Percentiles rank a stretch among this genome's conserved stretches.
Conservation (phyloP, 2,113 vertebrate genomes). For the Nyctereutes procyonoides region DNA sequence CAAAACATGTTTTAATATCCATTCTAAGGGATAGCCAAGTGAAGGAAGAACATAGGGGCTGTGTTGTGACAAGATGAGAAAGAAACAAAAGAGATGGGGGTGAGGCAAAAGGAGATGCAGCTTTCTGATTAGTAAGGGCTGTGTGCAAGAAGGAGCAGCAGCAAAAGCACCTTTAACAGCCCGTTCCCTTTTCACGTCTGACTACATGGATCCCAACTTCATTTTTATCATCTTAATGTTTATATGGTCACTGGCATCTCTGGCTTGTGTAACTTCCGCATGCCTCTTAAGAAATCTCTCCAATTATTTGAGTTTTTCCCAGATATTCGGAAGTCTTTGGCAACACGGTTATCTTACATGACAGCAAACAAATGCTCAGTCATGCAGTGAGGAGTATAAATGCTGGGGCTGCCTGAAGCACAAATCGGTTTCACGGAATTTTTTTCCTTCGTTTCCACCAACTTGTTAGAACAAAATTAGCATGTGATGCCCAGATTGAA, state of each 20-base stretch:
- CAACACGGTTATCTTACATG: background rate
- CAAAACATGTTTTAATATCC: background rate
- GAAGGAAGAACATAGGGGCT: background rate
- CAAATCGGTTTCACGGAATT: background rate
- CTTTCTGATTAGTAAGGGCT: background rate
- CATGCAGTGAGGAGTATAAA: background rate
- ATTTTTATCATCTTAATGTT: background rate
- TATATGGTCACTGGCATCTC: background rate
- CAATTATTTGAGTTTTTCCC: background rate
- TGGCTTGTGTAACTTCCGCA: constrained; percentile 11
- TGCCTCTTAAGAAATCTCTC: background rate
- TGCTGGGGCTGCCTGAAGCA: background rate
- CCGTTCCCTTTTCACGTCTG: background rate
- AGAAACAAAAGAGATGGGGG: background rate
- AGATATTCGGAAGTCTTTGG: constrained; percentile 1
- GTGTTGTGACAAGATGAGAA: background rate
- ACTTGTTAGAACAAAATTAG: background rate
- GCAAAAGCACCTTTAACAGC: background rate
- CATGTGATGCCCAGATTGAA: background rate
- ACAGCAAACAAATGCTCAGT: constrained; percentile 45
- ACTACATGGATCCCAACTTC: background rate
- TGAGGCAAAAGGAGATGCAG: background rate
- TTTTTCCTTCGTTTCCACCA: background rate
- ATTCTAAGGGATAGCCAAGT: background rate
- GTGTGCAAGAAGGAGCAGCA: background rate